Conservation (phyloP, 92 coral and sea anemone genomes). For the Parazoanthus swiftii region DNA sequence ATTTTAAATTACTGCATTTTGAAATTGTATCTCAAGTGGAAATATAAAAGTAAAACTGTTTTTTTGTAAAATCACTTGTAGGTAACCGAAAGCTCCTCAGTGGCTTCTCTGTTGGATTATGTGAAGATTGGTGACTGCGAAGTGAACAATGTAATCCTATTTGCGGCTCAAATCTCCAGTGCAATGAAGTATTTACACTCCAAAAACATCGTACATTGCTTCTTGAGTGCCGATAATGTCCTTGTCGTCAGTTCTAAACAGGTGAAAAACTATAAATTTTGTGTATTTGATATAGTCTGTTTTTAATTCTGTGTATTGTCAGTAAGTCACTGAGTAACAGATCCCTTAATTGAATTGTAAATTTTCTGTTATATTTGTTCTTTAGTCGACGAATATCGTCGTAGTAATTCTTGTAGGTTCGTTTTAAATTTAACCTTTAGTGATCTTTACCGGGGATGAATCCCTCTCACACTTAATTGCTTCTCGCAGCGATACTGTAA, state of each 20-base stretch:
- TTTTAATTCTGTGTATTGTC: background rate
- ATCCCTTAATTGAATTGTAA: background rate
- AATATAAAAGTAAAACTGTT: too few relatives aligned
- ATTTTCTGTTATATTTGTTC: background rate
- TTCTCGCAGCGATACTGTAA: too few relatives aligned
- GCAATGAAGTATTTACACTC: conserved; percentile 31
- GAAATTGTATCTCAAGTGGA: background rate
- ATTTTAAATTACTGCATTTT: background rate
- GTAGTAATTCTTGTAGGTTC: background rate
- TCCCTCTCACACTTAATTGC: too few relatives aligned
- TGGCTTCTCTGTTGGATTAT: conserved; percentile 4
- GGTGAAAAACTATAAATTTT: background rate
- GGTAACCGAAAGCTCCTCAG: background rate
- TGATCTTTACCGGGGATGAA: too few relatives aligned
- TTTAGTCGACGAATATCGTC: background rate
- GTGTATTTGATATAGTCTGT: background rate
- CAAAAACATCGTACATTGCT: conserved; percentile 4
- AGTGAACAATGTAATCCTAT: background rate
- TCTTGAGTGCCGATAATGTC: background rate
- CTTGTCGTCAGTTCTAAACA: background rate
- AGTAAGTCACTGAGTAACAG: too few relatives aligned
- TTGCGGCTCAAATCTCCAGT: conserved; percentile 18
- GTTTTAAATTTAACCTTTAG: too few relatives aligned
- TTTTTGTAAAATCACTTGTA: background rate
- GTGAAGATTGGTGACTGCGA: background rate